Conservation (phyloP, 2,888 invertebrate genomes). For the Hoplodrina blanda region DNA sequence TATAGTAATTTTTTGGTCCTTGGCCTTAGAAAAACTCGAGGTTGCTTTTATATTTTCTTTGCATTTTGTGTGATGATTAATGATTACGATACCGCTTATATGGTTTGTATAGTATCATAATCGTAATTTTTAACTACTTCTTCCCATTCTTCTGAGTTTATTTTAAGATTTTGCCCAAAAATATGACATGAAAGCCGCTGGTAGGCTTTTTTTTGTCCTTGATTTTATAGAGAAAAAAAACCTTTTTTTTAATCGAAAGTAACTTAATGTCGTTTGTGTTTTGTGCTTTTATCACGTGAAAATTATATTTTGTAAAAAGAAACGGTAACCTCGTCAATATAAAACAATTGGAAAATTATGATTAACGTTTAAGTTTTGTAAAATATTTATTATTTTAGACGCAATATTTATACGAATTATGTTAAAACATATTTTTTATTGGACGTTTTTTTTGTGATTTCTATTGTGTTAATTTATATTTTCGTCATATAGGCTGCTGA, state of each 20-base stretch:
- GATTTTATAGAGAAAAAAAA: neutral
- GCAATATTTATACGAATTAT: slow-evolving; percentile 67
- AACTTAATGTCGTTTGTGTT: neutral
- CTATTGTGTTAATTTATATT: slow-evolving; percentile 59
- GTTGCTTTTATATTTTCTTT: neutral
- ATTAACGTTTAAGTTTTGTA: slow-evolving; percentile 44
- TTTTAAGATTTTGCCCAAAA: no score
- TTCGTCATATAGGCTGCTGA: slow-evolving; percentile 24
- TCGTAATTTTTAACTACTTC: no score
- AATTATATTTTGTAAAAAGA: neutral
- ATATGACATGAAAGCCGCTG: neutral
- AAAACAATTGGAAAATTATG: neutral
- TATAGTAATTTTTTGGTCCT: neutral
- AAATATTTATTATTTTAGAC: slow-evolving; percentile 47
- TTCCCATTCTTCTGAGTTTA: neutral
- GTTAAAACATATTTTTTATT: slow-evolving; percentile 59
- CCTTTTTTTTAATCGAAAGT: neutral
- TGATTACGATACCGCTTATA: neutral
- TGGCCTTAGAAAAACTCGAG: neutral
- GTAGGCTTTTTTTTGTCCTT: neutral
- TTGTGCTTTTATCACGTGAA: neutral
- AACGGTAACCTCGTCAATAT: neutral
- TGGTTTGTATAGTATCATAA: neutral
- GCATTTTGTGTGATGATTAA: slow-evolving; percentile 6
- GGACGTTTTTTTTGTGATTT: slow-evolving; percentile 63